Percentiles rank a stretch among this genome's conserved stretches.
Evolutionary conservation across 2,888 invertebrate species (phyloP).

Genomic region (Petrolisthes manimaculis): DNA sequence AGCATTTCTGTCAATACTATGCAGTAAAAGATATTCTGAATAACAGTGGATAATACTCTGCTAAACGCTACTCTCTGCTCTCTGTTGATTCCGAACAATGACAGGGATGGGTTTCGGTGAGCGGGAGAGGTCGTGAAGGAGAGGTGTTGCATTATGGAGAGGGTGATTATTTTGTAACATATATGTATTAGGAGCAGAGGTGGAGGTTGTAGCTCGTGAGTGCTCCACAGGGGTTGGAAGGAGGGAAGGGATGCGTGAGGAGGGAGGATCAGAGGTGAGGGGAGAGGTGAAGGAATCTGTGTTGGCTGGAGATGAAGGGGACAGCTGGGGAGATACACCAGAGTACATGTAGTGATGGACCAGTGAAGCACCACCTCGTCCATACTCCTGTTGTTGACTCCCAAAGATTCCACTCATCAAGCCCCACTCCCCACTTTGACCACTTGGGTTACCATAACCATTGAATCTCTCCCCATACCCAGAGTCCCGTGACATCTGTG

Average conservation of each 20-base stretch:
- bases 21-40: too few relatives aligned
- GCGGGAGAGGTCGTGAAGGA: constrained; percentile 43
- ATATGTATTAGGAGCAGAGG: not conserved
- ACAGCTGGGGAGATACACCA: constrained; percentile 59
- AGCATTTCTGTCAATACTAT: not conserved
- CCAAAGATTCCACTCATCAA: constrained; percentile 23
- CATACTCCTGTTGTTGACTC: constrained; percentile 63
- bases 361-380: constrained; percentile 49
- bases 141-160: constrained; percentile 49
- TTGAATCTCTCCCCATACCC: constrained; percentile 62
- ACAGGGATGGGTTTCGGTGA: constrained; percentile 29
- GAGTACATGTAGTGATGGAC: constrained; percentile 61
- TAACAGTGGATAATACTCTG: too few relatives aligned
- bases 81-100: constrained; percentile 25
- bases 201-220: constrained; percentile 17
- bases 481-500: constrained; percentile 63
- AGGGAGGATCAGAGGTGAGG: constrained; percentile 55
- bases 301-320: constrained; percentile 54
- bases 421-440: constrained; percentile 38
- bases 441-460: constrained; percentile 52
- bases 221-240: constrained; percentile 54
- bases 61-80: constrained; percentile 56
- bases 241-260: constrained; percentile 39
- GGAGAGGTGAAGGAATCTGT: constrained; percentile 58
- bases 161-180: constrained; percentile 28